Conservation (phyloP, 37 sponge, comb jelly and placozoan species). For the Halichondria panicea region DNA sequence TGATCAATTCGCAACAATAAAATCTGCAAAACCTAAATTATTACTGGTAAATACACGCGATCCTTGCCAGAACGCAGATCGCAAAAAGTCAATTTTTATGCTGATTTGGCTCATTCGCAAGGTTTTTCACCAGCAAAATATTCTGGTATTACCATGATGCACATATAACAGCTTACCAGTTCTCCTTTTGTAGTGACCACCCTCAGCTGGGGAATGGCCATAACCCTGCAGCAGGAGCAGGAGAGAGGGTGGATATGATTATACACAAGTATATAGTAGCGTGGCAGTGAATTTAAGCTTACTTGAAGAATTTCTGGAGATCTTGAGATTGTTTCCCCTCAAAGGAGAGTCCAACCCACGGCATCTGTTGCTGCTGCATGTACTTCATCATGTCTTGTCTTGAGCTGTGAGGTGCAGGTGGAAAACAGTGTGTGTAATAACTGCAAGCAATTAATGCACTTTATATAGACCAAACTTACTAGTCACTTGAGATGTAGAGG, state of each 20-base stretch:
- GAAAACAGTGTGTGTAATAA: neutral
- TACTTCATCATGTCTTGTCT: constrained; percentile 65
- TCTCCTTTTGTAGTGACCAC: constrained; percentile 5
- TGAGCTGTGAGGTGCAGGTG: constrained; percentile 21
- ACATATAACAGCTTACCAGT: neutral
- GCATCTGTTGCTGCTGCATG: constrained; percentile 68
- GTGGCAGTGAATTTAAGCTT: neutral
- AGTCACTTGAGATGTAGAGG: constrained; percentile 83
- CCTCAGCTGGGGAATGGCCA: constrained; percentile 36
- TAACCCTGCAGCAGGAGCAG: constrained; percentile 14
- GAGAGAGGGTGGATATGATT: neutral
- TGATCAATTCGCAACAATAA: too few species aligned
- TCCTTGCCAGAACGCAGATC: too few species aligned
- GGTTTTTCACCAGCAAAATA: too few species aligned
- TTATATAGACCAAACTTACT: constrained; percentile 69
- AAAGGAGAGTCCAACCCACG: constrained; percentile 52
- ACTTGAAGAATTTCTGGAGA: constrained; percentile 59
- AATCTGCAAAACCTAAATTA: too few species aligned
- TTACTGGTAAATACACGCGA: too few species aligned
- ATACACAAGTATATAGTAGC: neutral
- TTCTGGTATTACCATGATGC: too few species aligned
- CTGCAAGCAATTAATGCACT: neutral
- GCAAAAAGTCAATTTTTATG: too few species aligned
- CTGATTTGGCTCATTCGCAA: too few species aligned
- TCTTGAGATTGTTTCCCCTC: constrained; percentile 37